Evolutionary conservation across 1,140 invertebrate genomes (phyloP), one percentile per base, ranked within the genome.

Genomic region (Ladona fulva): DNA sequence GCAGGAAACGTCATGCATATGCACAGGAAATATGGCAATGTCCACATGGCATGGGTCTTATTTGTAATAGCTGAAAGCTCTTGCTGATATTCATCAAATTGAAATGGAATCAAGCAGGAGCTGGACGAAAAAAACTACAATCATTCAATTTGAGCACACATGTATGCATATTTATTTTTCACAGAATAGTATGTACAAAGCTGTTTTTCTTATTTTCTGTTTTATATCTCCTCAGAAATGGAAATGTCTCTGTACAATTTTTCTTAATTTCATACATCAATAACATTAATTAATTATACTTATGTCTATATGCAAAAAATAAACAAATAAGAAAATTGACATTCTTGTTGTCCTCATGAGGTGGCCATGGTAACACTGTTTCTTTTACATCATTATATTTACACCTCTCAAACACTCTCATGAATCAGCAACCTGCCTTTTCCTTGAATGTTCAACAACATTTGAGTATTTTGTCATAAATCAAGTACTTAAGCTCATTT

Each of bases 241-340:
- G 52, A 66, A 66, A 66, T 66, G 52, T 66, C 52, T 66, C 52
- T 66, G 52, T 66, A 66, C 52, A 66, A 66, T 66, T 66, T 66
- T 66, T 66, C 52, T 66, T 66, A 3, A 66, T 66, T 66, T 66
- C 52, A 19, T 66, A 66, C 52, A 66, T 66, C 52, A 66, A 66
- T 66, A 66, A 66, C 14, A 66, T 66, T 66, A 66, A 66, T 66
- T 66, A 66, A 66, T 66, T 22, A 66, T 66, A 66, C 16, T 66
- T 19, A 66, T 66, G 52, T 66, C 52, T 66, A 66, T 66, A 66
- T 66, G 52, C 52, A 66, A 66, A 66, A 66, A 66, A 66, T 66
- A 66, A 66, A 66, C 52, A 66, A 66, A 22, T 66, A 22, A 66
- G 52, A 66, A 66, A 66, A 66, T 66, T 66, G 52, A 66, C 52